phyloP scores from a whole-genome alignment of 2,888 invertebrate species.

The Exephanes ischioxanthus region DNA sequence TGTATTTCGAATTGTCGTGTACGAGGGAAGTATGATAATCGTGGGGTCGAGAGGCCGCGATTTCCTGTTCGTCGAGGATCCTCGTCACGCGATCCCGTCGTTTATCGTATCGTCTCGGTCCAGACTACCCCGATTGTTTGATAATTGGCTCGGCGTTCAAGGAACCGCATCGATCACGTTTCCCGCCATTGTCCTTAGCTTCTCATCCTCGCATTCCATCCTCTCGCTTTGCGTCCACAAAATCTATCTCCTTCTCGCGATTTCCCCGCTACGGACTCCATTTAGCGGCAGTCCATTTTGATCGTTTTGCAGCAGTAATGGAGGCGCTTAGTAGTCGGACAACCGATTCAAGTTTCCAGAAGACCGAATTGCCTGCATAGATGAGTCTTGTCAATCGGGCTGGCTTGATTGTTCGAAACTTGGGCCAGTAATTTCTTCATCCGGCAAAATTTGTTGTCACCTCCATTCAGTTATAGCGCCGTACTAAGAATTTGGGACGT shows the following conservation, averaged over 20 bases:
- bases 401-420: neutral
- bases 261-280: constrained; percentile 42
- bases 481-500: neutral
- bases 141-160: constrained; percentile 65
- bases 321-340: constrained; percentile 1
- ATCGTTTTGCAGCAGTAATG: neutral
- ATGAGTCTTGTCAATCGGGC: neutral
- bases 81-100: constrained; percentile 47
- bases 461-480: neutral
- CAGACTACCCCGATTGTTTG: constrained; percentile 59
- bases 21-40: neutral
- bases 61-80: constrained; percentile 44
- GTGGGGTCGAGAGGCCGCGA: constrained; percentile 32
- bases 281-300: constrained; percentile 26
- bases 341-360: constrained; percentile 2
- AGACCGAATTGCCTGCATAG: neutral
- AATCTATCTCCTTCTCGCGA: constrained; percentile 48
- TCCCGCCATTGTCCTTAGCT: constrained; percentile 66
- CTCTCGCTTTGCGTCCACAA: constrained; percentile 47
- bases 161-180: constrained; percentile 70
- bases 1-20: neutral
- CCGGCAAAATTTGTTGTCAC: neutral
- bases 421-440: neutral
- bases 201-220: constrained; percentile 60
- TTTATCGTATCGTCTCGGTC: constrained; percentile 50